A percentile compares a stretch with the other conserved stretches of the same genome.
These are phyloP conservation scores for Myanophis thanlyinensis DNA, from an alignment of 2,113 vertebrate genomes.

Conservation along the genomic window DNA sequence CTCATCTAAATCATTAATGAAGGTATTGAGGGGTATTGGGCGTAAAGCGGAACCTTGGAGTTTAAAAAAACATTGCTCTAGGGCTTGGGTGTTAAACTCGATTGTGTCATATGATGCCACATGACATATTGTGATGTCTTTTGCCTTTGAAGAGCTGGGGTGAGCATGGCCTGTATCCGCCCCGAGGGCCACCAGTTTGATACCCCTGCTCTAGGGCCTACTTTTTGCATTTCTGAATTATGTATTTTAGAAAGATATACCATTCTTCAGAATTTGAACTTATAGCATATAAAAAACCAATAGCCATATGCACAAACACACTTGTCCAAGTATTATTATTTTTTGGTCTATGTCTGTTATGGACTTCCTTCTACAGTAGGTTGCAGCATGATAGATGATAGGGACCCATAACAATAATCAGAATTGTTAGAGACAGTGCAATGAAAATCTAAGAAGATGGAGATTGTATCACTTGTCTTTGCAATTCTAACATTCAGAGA, in stretches of 20 bases:
- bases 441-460: neutral
- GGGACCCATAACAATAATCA: neutral
- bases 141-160: no score
- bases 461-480: neutral
- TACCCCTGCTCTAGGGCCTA: neutral
- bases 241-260: neutral
- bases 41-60: no score
- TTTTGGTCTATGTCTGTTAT: neutral
- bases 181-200: no score
- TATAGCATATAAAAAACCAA: neutral
- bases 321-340: neutral
- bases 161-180: no score
- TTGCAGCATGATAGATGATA: neutral
- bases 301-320: neutral
- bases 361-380: neutral
- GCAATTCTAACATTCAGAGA: neutral
- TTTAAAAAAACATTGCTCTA: no score
- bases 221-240: neutral
- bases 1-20: no score
- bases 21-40: no score
- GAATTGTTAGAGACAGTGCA: neutral
- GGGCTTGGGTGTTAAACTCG: no score
- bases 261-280: neutral
- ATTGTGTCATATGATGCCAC: no score
- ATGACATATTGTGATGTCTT: no score